phyloP scores from a whole-genome alignment of 2,888 invertebrate genomes.

The Caenorhabditis afra region DNA sequence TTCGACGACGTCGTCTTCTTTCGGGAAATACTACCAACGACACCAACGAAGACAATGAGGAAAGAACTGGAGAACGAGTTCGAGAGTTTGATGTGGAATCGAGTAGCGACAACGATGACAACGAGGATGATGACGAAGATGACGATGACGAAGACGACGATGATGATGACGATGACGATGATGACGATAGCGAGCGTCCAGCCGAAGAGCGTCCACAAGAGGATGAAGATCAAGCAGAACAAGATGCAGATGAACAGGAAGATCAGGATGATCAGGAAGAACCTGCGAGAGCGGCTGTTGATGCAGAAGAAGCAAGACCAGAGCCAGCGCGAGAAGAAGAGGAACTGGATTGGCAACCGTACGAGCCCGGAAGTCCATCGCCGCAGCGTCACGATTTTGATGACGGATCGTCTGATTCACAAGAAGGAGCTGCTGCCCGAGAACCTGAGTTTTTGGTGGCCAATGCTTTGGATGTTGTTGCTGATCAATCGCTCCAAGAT shows the following conservation, averaged over 20 bases:
- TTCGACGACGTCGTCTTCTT: constrained; percentile 32
- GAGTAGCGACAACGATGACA: constrained; percentile 55
- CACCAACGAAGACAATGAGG: constrained; percentile 49
- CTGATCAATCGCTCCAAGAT: not conserved
- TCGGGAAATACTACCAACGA: constrained; percentile 39
- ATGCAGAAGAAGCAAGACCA: not conserved
- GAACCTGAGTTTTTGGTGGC: constrained; percentile 20
- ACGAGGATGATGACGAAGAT: constrained; percentile 36
- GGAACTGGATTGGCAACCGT: constrained; percentile 16
- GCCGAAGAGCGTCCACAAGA: constrained; percentile 46
- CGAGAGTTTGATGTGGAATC: constrained; percentile 49
- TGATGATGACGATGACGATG: constrained; percentile 54
- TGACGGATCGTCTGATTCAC: constrained; percentile 33
- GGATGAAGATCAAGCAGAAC: constrained; percentile 35
- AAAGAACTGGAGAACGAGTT: constrained; percentile 24
- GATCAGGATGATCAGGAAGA: constrained; percentile 9
- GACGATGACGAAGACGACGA: constrained; percentile 49
- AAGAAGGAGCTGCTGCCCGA: constrained; percentile 30
- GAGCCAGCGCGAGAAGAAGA: constrained; percentile 17
- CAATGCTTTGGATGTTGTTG: constrained; percentile 4
- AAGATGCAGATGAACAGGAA: constrained; percentile 26
- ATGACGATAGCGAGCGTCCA: constrained; percentile 61
- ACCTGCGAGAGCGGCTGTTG: not conserved
- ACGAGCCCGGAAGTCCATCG: constrained; percentile 26
- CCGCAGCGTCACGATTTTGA: constrained; percentile 35